Base-by-base conservation (phyloP, 1,140 invertebrate genomes). In the Euwallacea fornicatus region DNA sequence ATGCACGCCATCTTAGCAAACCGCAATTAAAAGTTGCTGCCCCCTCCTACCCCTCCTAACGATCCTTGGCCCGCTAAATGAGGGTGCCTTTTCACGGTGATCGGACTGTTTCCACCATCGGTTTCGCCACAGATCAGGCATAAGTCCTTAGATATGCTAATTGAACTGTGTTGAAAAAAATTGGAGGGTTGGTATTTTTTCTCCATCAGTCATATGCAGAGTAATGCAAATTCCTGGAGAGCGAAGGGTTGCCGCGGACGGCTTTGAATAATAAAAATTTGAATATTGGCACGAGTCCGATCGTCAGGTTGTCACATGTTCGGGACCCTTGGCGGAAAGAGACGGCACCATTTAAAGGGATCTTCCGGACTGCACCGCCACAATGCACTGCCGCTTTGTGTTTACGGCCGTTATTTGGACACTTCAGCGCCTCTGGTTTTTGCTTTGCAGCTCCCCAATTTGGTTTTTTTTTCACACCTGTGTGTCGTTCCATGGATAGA, bases 1-100 rank as follows among this genome's bases (percentile, higher is more conserved):
- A 80, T 81, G 80, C 80, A 80, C 80, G 80, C 78, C 80, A 80
- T 81, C 80, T 81, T 81, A 81, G 78, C 78, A 78, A 77, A 79
- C 80, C 78, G 80, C 79, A 81, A 81, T 81, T 81, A 81, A 81
- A 81, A 81, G 78, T 65, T 59, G 63, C 73, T 70, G 71, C 58
- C 68, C 46, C 62, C 41, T 63, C 63, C 76, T 68, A 46, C 72
- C 67, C 41, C 44, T 47, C 74, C 59, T 44, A 62, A 43, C 59
- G 59, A 44, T 54, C 44, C 64, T 41, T 60, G 43, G 43, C 58
- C 58, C 65, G 61, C 44, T 66, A 66, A 66, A 71, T 66, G 63
- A 66, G 54, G 62, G 69, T 71, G 62, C 21, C 43, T 54, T 41
- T 33, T 33, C 21, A 33, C 21, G 21, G 21, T 33, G 21, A 33